Conservation (phyloP, 2,797 vertebrate species). For the Diglossa cyanea region DNA sequence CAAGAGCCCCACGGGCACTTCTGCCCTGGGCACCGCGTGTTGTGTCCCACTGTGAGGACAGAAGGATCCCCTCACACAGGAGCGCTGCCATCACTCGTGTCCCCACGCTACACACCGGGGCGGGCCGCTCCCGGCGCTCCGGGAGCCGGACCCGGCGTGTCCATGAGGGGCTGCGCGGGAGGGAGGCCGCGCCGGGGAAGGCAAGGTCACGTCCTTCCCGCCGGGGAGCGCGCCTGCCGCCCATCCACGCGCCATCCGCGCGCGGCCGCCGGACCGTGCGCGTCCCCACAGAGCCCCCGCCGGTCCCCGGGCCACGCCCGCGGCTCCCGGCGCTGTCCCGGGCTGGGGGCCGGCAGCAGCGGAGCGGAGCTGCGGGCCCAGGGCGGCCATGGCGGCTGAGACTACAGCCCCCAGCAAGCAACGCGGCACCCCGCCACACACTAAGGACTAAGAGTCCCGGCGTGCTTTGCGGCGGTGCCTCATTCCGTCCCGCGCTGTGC, state of each 20-base stretch:
- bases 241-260: no score
- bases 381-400: not conserved
- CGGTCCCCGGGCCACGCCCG: rapidly evolving
- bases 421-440: rapidly evolving
- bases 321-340: no score
- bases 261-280: rapidly evolving
- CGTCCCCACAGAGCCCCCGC: not conserved
- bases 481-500: rapidly evolving
- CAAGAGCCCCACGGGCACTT: rapidly evolving
- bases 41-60: rapidly evolving
- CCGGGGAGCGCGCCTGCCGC: not conserved
- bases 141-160: rapidly evolving
- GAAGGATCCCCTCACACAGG: rapidly evolving
- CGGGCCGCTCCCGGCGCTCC: not conserved
- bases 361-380: not conserved
- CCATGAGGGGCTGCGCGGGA: not conserved
- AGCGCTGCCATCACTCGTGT: rapidly evolving
- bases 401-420: not conserved
- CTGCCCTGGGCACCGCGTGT: rapidly evolving
- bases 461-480: rapidly evolving
- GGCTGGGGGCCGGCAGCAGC: not conserved
- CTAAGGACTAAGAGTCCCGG: not conserved
- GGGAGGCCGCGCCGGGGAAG: not conserved
- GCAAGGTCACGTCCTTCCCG: constrained; percentile 49
- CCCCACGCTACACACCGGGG: rapidly evolving